Conservation (phyloP, 2,888 invertebrate genomes). For the Lithophane semibrunnea region DNA sequence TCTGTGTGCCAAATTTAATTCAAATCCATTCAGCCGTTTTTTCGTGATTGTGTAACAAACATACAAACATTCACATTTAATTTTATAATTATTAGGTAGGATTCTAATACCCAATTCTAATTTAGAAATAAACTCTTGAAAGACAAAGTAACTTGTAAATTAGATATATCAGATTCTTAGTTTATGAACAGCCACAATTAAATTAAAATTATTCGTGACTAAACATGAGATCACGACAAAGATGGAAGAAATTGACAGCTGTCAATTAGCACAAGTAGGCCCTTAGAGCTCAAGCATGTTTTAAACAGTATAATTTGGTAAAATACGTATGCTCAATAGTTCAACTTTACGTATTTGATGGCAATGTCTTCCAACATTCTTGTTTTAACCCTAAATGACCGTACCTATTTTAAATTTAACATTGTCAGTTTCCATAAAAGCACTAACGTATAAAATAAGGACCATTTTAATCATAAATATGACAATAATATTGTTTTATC, state of each 20-base stretch:
- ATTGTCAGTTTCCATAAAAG: not conserved
- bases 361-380: not conserved
- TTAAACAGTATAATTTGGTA: not conserved
- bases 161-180: too few species aligned
- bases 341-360: not conserved
- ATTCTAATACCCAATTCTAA: not conserved
- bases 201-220: not conserved
- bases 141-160: not conserved
- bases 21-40: not conserved
- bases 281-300: not conserved
- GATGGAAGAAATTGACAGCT: conserved; percentile 26
- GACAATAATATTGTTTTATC: conserved; percentile 59
- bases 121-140: not conserved
- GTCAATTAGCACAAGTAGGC: conserved; percentile 22
- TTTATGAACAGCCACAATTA: conserved; percentile 1
- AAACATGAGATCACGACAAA: not conserved
- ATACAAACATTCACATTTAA: not conserved
- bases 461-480: conserved; percentile 51
- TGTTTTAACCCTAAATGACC: not conserved
- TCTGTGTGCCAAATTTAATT: not conserved
- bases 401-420: conserved; percentile 6
- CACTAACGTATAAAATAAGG: conserved; percentile 22
- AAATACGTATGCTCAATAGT: not conserved
- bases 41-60: not conserved
- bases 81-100: not conserved